These are phyloP conservation scores for Gymnocheta viridis DNA, from an alignment of 2,888 invertebrate species.

Conservation along the genomic window DNA sequence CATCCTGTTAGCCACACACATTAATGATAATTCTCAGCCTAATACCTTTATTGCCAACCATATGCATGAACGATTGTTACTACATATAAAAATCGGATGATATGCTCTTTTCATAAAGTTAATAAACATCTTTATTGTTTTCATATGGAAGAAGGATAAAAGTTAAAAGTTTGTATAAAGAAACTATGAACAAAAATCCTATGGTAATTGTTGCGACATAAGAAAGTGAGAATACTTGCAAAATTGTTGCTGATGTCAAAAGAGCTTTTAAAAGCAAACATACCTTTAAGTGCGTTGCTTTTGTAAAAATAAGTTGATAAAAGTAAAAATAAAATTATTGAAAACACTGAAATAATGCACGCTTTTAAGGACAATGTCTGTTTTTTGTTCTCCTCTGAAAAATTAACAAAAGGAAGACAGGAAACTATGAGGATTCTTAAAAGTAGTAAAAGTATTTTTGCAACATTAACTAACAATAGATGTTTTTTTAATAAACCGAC, in stretches of 20 bases:
- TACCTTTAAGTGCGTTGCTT: not conserved
- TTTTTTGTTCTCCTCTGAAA: no score
- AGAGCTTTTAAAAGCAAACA: not conserved
- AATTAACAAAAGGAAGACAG: no score
- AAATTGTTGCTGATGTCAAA: not conserved
- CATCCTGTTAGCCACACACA: not conserved
- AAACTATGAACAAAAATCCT: not conserved
- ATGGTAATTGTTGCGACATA: not conserved
- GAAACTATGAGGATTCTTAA: no score
- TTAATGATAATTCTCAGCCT: not conserved
- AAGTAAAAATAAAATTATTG: not conserved
- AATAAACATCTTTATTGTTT: conserved; percentile 8
- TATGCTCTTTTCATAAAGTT: not conserved
- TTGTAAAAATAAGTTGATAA: not conserved
- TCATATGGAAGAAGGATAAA: conserved; percentile 14
- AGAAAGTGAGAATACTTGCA: not conserved
- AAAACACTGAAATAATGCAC: not conserved
- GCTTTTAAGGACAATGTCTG: not conserved
- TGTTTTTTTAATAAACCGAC: no score
- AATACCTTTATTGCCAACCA: not conserved
- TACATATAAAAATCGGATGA: not conserved
- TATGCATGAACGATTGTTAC: not conserved
- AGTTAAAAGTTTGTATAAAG: not conserved
- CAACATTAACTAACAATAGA: no score
- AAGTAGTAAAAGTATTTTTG: no score